Evolutionary conservation across 2,888 invertebrate genomes (phyloP), one percentile per base, ranked within the genome.

Genomic region (Schizotus pectinicornis): DNA sequence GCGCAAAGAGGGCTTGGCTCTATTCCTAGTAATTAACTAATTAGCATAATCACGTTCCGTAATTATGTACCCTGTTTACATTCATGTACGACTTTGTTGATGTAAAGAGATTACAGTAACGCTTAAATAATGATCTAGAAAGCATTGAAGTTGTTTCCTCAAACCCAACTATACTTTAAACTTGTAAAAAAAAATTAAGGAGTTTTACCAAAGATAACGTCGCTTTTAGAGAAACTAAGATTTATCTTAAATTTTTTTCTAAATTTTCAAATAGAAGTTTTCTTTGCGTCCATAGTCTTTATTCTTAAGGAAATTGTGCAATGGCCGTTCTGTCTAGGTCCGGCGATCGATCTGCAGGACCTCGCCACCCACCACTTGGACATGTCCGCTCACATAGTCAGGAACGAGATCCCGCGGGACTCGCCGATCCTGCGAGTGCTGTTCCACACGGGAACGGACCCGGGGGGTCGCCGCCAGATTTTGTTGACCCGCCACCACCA

Each of bases 311-410:
- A 30, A 7, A 48, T 22, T 8, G 3, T 6, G 13, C 11, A 46
- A 36, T 51, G 8, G 63, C 5, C 5, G 22, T 22, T 22, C 5
- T 22, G 22, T 22, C 6, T 58, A 70, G 77, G 73, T 6, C 71
- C 79, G 30, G 74, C 75, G 3, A 74, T 86, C 62, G 87, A 88
- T 67, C 76, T 84, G 22, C 82, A 84, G 71, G 84, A 84, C 63
- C 79, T 91, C 57, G 87, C 88, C 42, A 85, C 88, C 43, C 90
- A 92, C 67, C 86, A 90, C 71, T 81, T 95, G 69, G 96, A 96
- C 78, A 91, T 97, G 81, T 95, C 94, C 36, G 96, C 95, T 5
- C 96, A 97, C 79, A 84, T 96, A 56, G 96, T 97, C n/a, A 90
- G 92, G 51, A 83, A 85, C 52, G 91, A 91, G 72, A 86, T 97